phyloP scores from a whole-genome alignment of 2,888 invertebrate species.

The Callyntrura sp. region DNA sequence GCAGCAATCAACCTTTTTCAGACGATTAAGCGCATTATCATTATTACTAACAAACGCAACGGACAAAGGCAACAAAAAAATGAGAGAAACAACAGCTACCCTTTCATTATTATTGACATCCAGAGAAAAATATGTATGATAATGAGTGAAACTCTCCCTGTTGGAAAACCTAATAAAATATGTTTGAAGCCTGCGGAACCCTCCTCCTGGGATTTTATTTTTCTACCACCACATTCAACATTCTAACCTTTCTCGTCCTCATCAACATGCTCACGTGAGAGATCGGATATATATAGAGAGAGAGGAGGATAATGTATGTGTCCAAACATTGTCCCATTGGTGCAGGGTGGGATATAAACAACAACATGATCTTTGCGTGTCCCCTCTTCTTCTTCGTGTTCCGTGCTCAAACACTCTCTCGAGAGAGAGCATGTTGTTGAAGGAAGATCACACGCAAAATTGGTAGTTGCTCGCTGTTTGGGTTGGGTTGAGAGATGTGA shows the following conservation, averaged over 20 bases:
- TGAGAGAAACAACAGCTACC: constrained; percentile 47
- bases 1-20: constrained; percentile 61
- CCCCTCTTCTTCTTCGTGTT: not conserved
- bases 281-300: not conserved
- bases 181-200: not conserved
- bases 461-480: not conserved
- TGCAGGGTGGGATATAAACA: constrained; percentile 46
- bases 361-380: constrained; percentile 27
- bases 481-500: too few species aligned
- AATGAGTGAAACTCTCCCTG: constrained; percentile 30
- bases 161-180: not conserved
- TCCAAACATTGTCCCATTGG: constrained; percentile 67
- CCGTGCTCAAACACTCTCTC: not conserved
- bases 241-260: not conserved
- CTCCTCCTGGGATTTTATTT: constrained; percentile 37
- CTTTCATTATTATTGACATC: constrained; percentile 65
- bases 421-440: not conserved
- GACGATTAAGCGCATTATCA: constrained; percentile 71
- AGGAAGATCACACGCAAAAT: constrained; percentile 45
- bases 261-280: constrained; percentile 12
- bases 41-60: constrained; percentile 52
- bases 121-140: constrained; percentile 52
- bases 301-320: constrained; percentile 45
- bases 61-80: constrained; percentile 41
- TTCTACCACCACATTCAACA: constrained; percentile 16